Conservation (phyloP, 2,888 invertebrate genomes). For the Parnassius smintheus region DNA sequence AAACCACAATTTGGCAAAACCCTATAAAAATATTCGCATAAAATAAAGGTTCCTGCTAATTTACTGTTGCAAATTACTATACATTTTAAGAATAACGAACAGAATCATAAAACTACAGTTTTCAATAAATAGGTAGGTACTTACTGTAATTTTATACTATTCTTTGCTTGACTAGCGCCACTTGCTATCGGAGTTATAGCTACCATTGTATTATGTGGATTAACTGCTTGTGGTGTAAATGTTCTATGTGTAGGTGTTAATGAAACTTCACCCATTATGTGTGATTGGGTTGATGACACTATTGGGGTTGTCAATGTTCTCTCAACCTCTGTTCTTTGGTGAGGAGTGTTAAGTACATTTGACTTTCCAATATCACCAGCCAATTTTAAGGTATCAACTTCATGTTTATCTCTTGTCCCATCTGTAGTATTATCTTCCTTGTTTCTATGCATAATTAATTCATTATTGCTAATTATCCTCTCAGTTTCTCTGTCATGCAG, state of each 20-base stretch:
- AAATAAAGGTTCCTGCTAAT: no score
- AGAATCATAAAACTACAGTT: not conserved
- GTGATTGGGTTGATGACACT: slow-evolving; percentile 34
- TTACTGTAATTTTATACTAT: slow-evolving; percentile 83
- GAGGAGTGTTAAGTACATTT: slow-evolving; percentile 10
- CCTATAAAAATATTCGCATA: no score
- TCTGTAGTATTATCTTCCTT: not conserved
- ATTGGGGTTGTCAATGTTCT: slow-evolving; percentile 22
- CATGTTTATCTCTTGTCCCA: not conserved
- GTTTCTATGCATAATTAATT: not conserved
- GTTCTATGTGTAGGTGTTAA: slow-evolving; percentile 67
- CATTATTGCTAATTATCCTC: not conserved
- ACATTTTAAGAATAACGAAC: no score
- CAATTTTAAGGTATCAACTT: not conserved
- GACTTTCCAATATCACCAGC: slow-evolving; percentile 4
- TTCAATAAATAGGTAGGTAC: slow-evolving; percentile 34
- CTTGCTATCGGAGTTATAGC: slow-evolving; percentile 75
- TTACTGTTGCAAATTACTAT: no score
- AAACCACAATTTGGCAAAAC: no score
- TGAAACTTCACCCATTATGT: slow-evolving; percentile 60
- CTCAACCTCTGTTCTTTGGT: slow-evolving; percentile 11
- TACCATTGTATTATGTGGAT: slow-evolving; percentile 79
- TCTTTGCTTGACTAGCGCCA: slow-evolving; percentile 80
- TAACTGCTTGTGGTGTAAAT: slow-evolving; percentile 63
- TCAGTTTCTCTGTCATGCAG: not conserved